Base-by-base conservation (phyloP, 2,797 vertebrate species). In the Poeciliopsis presidionis region DNA sequence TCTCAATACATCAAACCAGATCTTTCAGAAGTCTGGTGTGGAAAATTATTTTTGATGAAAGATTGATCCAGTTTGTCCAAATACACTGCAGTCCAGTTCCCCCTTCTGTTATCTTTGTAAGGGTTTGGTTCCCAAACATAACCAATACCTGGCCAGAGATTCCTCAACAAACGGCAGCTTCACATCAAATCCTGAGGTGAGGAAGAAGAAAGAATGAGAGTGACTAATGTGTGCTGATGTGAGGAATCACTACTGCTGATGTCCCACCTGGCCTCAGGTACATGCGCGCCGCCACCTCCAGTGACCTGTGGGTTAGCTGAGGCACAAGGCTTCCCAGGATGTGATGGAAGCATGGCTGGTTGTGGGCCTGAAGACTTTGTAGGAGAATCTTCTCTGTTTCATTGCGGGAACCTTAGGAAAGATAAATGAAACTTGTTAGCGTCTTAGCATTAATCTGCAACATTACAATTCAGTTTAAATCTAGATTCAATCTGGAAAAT, bases 221-320 rank as follows among this genome's bases (percentile, higher is more conserved):
- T 63, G 5, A 7, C 0, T 43, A 8, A 67, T 2, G 46, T 0
- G 67, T 3, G 14, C 11, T 18, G 53, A 39, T 61, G 1, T 1
- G 70, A 4, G 1, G 0, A 33, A 2, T 7, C 3, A 28, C 3
- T 1, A 4, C 1, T 45, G 13, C 0, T 74, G 55, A 46, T 5
- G 47, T 65, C 87, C 59, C 79, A 98, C 98, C 97, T 96, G 96
- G 96, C 81, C 92, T 90, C 88, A 99, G 90, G 93, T 97, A 99
- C 90, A 97, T 94, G 18, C 95, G 95, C 0, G 97, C 92, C 0
- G 96, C 97, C 25, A 97, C 84, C 45, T 92, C 95, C 78, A 98
- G 84, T 1, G 93, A 91, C 5, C 90, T 94, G 30, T 90, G 86
- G 3, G 81, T 86, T 36, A 98, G 93, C 74, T 95, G 91, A n/a